These are phyloP conservation scores for Eurypyga helias DNA, from an alignment of 2,113 vertebrate genomes.

Conservation along the genomic window DNA sequence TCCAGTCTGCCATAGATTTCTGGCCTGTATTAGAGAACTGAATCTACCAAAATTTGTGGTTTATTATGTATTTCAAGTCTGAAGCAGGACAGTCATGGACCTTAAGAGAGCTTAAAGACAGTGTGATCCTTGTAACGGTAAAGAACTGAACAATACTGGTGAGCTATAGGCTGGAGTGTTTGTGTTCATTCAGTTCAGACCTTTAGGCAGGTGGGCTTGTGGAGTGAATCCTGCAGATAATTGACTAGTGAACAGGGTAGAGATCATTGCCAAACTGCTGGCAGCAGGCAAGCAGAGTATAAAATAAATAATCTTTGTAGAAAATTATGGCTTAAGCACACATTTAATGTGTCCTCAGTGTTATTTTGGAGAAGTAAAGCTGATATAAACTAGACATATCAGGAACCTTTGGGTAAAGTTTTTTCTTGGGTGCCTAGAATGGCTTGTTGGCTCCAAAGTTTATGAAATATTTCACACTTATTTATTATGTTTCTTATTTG, in stretches of 20 bases:
- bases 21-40: background rate
- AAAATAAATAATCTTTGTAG: background rate
- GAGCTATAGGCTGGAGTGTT: background rate
- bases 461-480: background rate
- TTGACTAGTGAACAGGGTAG: background rate
- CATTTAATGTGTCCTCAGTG: background rate
- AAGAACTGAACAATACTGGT: background rate
- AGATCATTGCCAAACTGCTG: background rate
- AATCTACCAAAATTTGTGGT: background rate
- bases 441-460: background rate
- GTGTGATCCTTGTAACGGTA: background rate
- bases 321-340: background rate
- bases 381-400: background rate
- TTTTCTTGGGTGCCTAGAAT: background rate
- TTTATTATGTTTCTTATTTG: background rate
- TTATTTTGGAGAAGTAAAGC: background rate
- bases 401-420: background rate
- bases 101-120: background rate
- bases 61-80: background rate
- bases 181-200: background rate
- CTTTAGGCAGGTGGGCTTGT: background rate
- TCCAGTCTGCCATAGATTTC: background rate
- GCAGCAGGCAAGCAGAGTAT: background rate
- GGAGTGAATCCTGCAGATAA: background rate
- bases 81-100: background rate